Evolutionary conservation across 2,888 invertebrate genomes (phyloP).

Genomic region (Ypsolopha scabrella): DNA sequence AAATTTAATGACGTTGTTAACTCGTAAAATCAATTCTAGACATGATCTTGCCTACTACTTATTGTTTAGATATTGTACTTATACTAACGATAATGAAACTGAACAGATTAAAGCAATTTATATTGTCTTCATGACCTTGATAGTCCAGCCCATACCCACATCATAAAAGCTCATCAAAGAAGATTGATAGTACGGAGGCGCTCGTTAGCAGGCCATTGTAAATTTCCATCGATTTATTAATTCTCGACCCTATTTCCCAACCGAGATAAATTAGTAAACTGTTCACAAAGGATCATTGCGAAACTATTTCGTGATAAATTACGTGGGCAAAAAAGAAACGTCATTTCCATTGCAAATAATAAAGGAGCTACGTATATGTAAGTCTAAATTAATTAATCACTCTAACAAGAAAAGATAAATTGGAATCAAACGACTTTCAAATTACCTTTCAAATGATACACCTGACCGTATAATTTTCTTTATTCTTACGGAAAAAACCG

Average conservation of each 20-base stretch:
- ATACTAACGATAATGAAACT: too few relatives aligned
- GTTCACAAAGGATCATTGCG: slow-evolving; percentile 5
- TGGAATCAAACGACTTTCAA: slow-evolving; percentile 50
- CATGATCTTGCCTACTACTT: too few relatives aligned
- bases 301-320: background rate
- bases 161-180: slow-evolving; percentile 16
- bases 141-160: background rate
- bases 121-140: too few relatives aligned
- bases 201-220: slow-evolving; percentile 40
- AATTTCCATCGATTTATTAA: slow-evolving; percentile 43
- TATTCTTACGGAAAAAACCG: slow-evolving; percentile 36
- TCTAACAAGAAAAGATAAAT: slow-evolving; percentile 50
- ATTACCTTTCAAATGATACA: slow-evolving; percentile 57
- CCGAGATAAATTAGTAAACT: slow-evolving; percentile 31
- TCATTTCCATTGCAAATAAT: background rate
- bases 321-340: background rate
- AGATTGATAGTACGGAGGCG: slow-evolving; percentile 36
- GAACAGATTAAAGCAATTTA: too few relatives aligned
- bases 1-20: too few relatives aligned
- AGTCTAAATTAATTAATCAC: slow-evolving; percentile 20
- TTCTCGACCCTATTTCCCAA: slow-evolving; percentile 20
- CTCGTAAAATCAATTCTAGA: too few relatives aligned
- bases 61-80: too few relatives aligned
- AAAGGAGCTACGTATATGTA: background rate
- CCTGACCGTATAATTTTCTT: slow-evolving; percentile 46